A percentile compares a stretch with the other conserved stretches of the same genome.
phyloP scores from a whole-genome alignment of 1,140 invertebrate genomes.

The Muscidifurax raptorellus region DNA sequence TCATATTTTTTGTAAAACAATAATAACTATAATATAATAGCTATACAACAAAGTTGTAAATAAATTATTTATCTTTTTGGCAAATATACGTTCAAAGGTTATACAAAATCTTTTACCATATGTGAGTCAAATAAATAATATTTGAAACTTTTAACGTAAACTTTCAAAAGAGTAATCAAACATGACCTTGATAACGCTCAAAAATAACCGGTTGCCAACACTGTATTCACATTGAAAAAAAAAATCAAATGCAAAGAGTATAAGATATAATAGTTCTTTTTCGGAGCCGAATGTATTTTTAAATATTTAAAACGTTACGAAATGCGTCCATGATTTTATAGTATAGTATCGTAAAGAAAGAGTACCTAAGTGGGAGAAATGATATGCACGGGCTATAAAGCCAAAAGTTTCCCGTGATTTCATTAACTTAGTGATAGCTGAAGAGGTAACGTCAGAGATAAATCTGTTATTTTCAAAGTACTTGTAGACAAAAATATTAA shows the following conservation, averaged over 20 bases:
- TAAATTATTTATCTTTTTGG: no score
- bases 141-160: not conserved
- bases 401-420: not conserved
- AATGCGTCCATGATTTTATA: not conserved
- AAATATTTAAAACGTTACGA: not conserved
- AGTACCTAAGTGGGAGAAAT: constrained; percentile 1
- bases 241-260: not conserved
- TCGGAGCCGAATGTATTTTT: not conserved
- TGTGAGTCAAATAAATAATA: no score
- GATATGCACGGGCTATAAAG: not conserved
- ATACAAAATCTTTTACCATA: no score
- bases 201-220: not conserved
- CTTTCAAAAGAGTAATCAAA: not conserved
- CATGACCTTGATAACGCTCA: not conserved
- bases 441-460: not conserved
- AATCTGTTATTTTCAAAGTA: not conserved
- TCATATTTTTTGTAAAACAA: no score
- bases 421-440: not conserved
- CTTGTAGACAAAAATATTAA: not conserved
- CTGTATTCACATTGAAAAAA: not conserved
- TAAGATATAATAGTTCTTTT: not conserved
- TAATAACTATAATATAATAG: no score
- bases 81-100: no score
- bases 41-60: no score
- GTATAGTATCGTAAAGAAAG: not conserved